Conservation (phyloP, 2,797 vertebrate species). For the Sebastiscus albofasciatus region DNA sequence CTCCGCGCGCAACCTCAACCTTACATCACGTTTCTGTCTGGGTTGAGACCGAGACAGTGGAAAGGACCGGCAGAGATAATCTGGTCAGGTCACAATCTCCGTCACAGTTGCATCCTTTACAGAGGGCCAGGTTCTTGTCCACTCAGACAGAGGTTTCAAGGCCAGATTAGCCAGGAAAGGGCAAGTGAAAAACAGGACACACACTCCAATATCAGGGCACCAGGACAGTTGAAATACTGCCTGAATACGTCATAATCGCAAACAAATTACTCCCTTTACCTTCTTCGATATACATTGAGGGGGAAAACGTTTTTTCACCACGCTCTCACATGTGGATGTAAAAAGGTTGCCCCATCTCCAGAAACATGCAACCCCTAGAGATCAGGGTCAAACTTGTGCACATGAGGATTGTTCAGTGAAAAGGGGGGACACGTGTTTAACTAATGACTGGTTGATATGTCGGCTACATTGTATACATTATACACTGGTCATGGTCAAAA, state of each 20-base stretch:
- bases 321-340: background rate
- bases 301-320: background rate
- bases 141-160: constrained; percentile 44
- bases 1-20: constrained; percentile 49
- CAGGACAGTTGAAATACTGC: background rate
- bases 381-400: no score
- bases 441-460: background rate
- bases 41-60: constrained; percentile 25
- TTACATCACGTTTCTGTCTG: constrained; percentile 83
- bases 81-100: constrained; percentile 29
- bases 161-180: constrained; percentile 67
- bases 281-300: background rate
- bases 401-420: background rate
- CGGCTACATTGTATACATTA: no score
- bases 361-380: background rate
- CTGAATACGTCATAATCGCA: background rate
- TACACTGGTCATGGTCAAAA: no score
- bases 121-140: constrained; percentile 20
- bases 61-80: constrained; percentile 37
- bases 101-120: constrained; percentile 31
- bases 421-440: background rate
- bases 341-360: background rate
- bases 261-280: background rate
- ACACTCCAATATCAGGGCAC: background rate
- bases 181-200: constrained; percentile 55